Evolutionary conservation across 2,113 vertebrate species (phyloP), one percentile per base, ranked within the genome.

Genomic region (Ailuropoda melanoleuca): DNA sequence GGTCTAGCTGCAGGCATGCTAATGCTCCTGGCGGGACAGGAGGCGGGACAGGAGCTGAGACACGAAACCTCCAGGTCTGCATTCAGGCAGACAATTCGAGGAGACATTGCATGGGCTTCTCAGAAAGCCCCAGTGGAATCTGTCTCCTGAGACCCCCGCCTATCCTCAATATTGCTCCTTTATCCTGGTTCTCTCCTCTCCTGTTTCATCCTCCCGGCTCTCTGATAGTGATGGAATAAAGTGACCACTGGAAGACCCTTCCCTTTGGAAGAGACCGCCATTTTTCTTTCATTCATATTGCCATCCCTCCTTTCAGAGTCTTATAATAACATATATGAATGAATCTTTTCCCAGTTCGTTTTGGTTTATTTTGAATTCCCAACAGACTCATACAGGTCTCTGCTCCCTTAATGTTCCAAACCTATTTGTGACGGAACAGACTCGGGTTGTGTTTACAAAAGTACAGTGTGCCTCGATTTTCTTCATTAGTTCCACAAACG

Each of bases 281-380:
- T 56, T 77, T 90, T 84, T 55, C 58, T 46, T 64, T 48, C 62
- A 56, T 34, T 60, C 24, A 8, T 81, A 18, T 23, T 46, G 29
- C n/a, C 15, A 29, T 21, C 23, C 26, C 17, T 46, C 46, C 58
- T 29, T 43, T 46, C 72, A 81, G n/a, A 53, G 21, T n/a, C 74
- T 55, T 81, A 23, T 21, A 58, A 26, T 50, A 39, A 29, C 46
- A 21, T n/a, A 29, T n/a, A 29, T 4, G 23, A 88, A 55, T 15
- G 6, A 75, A 82, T 55, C 29, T 72, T 80, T 26, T 46, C 53
- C 9, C 31, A 1, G 0, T 55, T 62, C 43, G n/a, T 62, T 92
- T 72, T 29, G 53, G 43, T 60, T 92, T 50, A 81, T 29, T 92
- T 78, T 95, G 53, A 87, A 80, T 64, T 72, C 46, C 29, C 62